phyloP scores from a whole-genome alignment of 2,888 invertebrate genomes.

The Agrotis puta region DNA sequence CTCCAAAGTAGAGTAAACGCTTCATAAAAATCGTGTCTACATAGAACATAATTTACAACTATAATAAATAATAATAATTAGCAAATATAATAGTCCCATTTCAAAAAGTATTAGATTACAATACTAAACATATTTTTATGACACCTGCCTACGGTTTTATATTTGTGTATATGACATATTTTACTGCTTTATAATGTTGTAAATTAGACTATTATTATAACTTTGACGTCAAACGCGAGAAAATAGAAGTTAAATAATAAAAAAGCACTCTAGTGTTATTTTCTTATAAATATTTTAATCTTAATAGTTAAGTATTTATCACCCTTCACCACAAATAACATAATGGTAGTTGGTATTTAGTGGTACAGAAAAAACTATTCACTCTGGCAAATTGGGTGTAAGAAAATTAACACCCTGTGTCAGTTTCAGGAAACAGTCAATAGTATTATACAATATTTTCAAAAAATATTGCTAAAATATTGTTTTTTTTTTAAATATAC shows the following conservation, averaged over 20 bases:
- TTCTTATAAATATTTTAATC: constrained; percentile 27
- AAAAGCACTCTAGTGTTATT: constrained; percentile 1
- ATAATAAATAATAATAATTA: constrained; percentile 65
- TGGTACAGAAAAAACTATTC: neutral
- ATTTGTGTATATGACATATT: constrained; percentile 53
- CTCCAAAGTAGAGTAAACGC: constrained; percentile 40
- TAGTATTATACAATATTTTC: no score
- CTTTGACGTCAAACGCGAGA: constrained; percentile 61
- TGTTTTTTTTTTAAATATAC: no score
- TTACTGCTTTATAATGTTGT: constrained; percentile 56
- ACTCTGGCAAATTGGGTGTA: neutral
- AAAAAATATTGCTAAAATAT: neutral
- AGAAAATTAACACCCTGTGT: neutral
- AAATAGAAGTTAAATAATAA: constrained; percentile 44
- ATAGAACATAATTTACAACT: constrained; percentile 51
- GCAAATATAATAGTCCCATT: constrained; percentile 59
- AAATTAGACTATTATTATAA: constrained; percentile 58
- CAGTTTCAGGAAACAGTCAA: neutral
- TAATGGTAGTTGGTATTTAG: neutral
- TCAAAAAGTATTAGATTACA: constrained; percentile 63
- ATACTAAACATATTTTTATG: constrained; percentile 62
- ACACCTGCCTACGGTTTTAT: constrained; percentile 51
- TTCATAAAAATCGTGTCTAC: constrained; percentile 49
- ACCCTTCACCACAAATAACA: constrained; percentile 11
- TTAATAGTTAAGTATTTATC: constrained; percentile 22